Evolutionary conservation across 2,113 vertebrate genomes (phyloP).

Genomic region (Formicarius rufipectus): DNA sequence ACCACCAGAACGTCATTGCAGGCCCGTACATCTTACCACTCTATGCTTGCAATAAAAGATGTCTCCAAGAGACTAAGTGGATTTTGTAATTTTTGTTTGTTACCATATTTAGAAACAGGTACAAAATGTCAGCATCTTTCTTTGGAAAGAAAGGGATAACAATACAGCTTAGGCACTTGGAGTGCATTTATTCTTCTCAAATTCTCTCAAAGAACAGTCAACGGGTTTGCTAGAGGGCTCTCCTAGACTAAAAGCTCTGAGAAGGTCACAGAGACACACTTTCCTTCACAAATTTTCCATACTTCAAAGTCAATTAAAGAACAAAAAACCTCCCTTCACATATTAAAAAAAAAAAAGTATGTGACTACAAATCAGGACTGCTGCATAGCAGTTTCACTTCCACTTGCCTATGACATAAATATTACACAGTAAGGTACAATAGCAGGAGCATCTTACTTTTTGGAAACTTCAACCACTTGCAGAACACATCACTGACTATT

Average conservation of each 20-base stretch:
- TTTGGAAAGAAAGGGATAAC: background rate
- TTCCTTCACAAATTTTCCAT: background rate
- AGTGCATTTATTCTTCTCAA: background rate
- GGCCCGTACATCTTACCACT: background rate
- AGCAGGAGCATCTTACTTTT: background rate
- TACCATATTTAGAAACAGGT: background rate
- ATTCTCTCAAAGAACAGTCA: background rate
- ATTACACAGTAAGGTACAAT: background rate
- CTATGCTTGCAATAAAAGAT: background rate
- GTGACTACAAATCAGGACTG: background rate
- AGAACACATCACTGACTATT: background rate
- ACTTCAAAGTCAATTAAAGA: background rate
- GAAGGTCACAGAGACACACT: background rate
- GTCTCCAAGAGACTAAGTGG: background rate
- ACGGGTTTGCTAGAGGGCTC: background rate
- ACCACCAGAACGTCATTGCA: background rate
- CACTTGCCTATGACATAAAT: background rate
- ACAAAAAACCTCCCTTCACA: accelerated
- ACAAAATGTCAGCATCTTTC: background rate
- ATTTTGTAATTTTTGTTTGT: background rate
- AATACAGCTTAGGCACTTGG: background rate
- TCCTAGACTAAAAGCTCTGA: background rate
- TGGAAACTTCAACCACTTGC: background rate
- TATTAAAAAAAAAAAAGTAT: background rate
- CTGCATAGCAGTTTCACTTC: background rate